phyloP scores from a whole-genome alignment of 1,140 invertebrate genomes.

The Papilio aristodemus region DNA sequence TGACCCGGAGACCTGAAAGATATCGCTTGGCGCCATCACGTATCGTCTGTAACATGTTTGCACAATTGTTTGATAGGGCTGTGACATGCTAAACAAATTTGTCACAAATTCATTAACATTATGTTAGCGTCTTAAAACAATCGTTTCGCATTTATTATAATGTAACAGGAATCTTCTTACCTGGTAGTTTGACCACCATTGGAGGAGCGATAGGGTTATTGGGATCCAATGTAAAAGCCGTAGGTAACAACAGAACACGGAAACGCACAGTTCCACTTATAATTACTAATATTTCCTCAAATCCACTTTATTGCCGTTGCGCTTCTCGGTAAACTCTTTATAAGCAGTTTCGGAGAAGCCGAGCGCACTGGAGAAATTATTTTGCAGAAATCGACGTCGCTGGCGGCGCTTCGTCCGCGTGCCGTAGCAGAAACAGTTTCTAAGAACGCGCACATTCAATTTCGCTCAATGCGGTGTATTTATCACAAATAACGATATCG shows the following conservation, averaged over 20 bases:
- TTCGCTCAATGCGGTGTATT: constrained; percentile 70
- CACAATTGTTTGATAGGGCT: constrained; percentile 21
- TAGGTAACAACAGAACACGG: constrained; percentile 63
- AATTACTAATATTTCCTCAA: constrained; percentile 77
- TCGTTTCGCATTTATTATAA: constrained; percentile 24
- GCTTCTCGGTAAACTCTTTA: constrained; percentile 77
- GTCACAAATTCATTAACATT: constrained; percentile 9
- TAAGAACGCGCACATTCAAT: constrained; percentile 74
- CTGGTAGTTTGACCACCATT: constrained; percentile 79
- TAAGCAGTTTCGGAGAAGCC: constrained; percentile 77
- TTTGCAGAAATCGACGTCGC: constrained; percentile 73
- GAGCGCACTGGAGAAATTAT: constrained; percentile 76
- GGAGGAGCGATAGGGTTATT: constrained; percentile 67
- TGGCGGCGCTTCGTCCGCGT: constrained; percentile 57
- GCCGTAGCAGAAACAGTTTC: constrained; percentile 68
- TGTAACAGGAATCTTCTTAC: constrained; percentile 53
- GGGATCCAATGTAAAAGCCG: constrained; percentile 78
- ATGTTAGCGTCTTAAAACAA: constrained; percentile 28
- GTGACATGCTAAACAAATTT: constrained; percentile 13
- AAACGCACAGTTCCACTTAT: constrained; percentile 75
- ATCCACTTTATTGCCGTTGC: constrained; percentile 74
- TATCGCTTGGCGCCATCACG: constrained; percentile 30
- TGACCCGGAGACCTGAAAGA: constrained; percentile 32
- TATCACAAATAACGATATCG: constrained; percentile 74
- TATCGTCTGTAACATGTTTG: constrained; percentile 27